Percentiles rank a stretch among this genome's conserved stretches.
Conservation (phyloP, 1,140 invertebrate species). For the Babylonia areolata region DNA sequence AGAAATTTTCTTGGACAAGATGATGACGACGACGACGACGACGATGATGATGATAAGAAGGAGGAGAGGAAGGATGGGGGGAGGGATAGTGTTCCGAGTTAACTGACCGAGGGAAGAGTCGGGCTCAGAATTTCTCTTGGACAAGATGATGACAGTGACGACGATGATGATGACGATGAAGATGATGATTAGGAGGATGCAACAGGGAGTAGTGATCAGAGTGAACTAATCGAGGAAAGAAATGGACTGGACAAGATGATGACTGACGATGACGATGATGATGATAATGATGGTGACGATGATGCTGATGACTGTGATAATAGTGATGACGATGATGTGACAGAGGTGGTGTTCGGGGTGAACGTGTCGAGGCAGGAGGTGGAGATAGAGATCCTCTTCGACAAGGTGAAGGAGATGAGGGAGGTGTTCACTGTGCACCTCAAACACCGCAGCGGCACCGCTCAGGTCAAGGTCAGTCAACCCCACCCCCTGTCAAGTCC, state of each 20-base stretch:
- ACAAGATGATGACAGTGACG: not conserved
- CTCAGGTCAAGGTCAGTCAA: constrained; percentile 68
- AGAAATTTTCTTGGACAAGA: too few relatives aligned
- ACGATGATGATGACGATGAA: not conserved
- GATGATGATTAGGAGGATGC: too few relatives aligned
- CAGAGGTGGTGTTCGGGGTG: constrained; percentile 71
- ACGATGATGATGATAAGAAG: not conserved
- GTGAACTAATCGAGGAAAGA: too few relatives aligned
- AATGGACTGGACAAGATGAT: too few relatives aligned
- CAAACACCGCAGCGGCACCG: constrained; percentile 52
- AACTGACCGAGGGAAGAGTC: too few relatives aligned
- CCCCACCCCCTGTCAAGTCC: not conserved
- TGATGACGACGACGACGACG: not conserved
- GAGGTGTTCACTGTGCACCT: constrained; percentile 75
- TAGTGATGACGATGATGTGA: constrained; percentile 20
- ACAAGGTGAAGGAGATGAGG: constrained; percentile 71
- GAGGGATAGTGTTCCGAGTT: not conserved
- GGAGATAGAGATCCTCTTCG: constrained; percentile 73
- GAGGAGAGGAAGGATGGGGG: not conserved
- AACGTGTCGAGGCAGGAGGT: constrained; percentile 68
- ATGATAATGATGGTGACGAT: constrained; percentile 1
- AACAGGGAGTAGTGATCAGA: too few relatives aligned
- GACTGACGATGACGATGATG: too few relatives aligned
- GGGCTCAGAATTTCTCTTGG: too few relatives aligned
- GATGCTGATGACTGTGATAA: constrained; percentile 12